Evolutionary conservation across 1,140 invertebrate species (phyloP).

Genomic region (Nautilus pompilius): DNA sequence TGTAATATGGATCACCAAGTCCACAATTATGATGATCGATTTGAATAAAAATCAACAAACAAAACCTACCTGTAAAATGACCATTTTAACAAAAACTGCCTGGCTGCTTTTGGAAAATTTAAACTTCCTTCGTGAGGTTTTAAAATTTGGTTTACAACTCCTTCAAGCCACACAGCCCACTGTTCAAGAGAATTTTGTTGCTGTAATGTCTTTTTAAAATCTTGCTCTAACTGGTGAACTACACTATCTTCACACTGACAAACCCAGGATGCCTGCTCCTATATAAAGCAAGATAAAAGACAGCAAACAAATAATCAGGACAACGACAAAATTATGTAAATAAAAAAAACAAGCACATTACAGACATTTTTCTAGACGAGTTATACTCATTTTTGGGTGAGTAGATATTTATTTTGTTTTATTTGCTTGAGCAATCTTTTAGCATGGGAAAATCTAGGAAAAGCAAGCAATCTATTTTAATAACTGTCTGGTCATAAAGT

Average conservation of each 20-base stretch:
- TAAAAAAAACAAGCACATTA: too few relatives aligned
- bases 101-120: slow-evolving; percentile 77
- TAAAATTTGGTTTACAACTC: slow-evolving; percentile 80
- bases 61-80: slow-evolving; percentile 86
- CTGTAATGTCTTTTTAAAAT: slow-evolving; percentile 90
- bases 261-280: slow-evolving; percentile 90
- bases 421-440: too few relatives aligned
- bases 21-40: too few relatives aligned
- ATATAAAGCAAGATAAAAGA: slow-evolving; percentile 16
- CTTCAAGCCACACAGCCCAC: slow-evolving; percentile 96
- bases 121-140: slow-evolving; percentile 77
- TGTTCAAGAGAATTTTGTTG: slow-evolving; percentile 92
- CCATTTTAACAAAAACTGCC: slow-evolving; percentile 96
- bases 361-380: too few relatives aligned
- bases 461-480: too few relatives aligned
- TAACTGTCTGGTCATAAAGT: too few relatives aligned
- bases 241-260: slow-evolving; percentile 88
- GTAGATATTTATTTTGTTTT: too few relatives aligned
- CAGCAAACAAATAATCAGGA: too few relatives aligned
- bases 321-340: too few relatives aligned
- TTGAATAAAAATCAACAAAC: background rate
- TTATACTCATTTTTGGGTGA: too few relatives aligned
- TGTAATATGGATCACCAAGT: too few relatives aligned
- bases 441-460: too few relatives aligned
- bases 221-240: slow-evolving; percentile 82